Conservation (phyloP, 1,140 invertebrate species). For the Geopemphigus sp. region DNA sequence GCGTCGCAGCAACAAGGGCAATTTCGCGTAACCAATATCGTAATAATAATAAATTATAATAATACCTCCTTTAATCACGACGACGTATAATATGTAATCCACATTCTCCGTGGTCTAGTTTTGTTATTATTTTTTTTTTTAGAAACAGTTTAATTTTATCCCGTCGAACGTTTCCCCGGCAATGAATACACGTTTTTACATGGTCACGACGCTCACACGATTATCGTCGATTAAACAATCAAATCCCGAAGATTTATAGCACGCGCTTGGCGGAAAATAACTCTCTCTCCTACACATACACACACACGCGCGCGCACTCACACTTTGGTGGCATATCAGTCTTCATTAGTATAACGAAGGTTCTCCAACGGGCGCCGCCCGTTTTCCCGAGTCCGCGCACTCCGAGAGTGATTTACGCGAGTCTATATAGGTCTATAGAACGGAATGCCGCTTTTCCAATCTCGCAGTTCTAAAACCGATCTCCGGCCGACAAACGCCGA, state of each 20-base stretch:
- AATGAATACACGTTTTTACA: background rate
- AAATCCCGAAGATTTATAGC: conserved; percentile 32
- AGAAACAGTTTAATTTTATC: background rate
- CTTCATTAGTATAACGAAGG: conserved; percentile 13
- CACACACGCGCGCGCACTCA: no score
- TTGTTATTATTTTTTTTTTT: no score
- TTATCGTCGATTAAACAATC: conserved; percentile 23
- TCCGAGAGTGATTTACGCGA: conserved; percentile 8
- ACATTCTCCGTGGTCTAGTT: background rate
- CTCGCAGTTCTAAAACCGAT: no score
- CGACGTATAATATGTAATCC: background rate
- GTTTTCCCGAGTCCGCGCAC: background rate
- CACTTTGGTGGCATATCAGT: background rate
- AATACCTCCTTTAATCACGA: background rate
- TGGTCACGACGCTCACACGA: conserved; percentile 25
- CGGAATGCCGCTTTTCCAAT: no score
- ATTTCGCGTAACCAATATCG: no score
- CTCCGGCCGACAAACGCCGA: no score
- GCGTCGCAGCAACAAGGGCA: no score
- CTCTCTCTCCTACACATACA: no score
- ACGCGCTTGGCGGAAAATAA: no score
- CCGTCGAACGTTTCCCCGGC: background rate
- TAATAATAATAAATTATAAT: no score
- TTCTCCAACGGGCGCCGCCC: background rate
- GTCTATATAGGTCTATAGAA: background rate